Conservation (phyloP, 2,888 invertebrate genomes). For the Campopleginae sp. region DNA sequence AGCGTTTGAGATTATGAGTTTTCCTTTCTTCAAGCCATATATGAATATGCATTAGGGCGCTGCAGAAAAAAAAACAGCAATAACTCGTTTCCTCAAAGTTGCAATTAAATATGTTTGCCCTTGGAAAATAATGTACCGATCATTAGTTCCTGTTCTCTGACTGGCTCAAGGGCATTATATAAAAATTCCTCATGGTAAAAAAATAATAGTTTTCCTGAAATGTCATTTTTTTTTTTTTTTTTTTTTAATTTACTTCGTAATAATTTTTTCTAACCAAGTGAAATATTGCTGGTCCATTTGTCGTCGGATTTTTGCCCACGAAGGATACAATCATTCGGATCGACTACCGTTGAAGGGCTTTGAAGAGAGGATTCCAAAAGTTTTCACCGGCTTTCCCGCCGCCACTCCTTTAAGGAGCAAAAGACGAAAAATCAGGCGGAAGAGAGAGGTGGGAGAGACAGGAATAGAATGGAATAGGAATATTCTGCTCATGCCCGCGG, state of each 20-base stretch:
- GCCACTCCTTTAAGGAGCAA: slow-evolving; percentile 25
- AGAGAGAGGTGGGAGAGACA: slow-evolving; percentile 62
- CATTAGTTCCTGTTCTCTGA: background rate
- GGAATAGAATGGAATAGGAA: slow-evolving; percentile 69
- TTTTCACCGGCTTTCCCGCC: background rate
- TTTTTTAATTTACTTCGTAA: too few relatives aligned
- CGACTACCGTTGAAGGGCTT: slow-evolving; percentile 10
- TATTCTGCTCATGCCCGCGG: slow-evolving; percentile 75
- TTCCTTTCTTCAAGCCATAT: slow-evolving; percentile 53
- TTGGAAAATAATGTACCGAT: too few relatives aligned
- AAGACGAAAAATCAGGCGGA: slow-evolving; percentile 54
- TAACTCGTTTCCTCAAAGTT: too few relatives aligned
- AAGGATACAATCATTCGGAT: slow-evolving; percentile 15
- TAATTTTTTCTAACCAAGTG: background rate
- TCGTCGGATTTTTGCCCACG: background rate
- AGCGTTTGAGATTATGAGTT: slow-evolving; percentile 63
- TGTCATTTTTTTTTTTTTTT: too few relatives aligned
- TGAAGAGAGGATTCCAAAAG: slow-evolving; percentile 12
- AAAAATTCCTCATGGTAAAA: background rate
- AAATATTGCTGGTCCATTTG: background rate
- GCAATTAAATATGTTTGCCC: too few relatives aligned
- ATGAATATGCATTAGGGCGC: background rate
- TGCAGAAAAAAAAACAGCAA: background rate
- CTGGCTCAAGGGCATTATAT: slow-evolving; percentile 30
- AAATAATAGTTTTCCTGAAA: too few relatives aligned